These are phyloP conservation scores for Orchesella flavescens DNA, from an alignment of 2,888 invertebrate genomes.

Conservation along the genomic window DNA sequence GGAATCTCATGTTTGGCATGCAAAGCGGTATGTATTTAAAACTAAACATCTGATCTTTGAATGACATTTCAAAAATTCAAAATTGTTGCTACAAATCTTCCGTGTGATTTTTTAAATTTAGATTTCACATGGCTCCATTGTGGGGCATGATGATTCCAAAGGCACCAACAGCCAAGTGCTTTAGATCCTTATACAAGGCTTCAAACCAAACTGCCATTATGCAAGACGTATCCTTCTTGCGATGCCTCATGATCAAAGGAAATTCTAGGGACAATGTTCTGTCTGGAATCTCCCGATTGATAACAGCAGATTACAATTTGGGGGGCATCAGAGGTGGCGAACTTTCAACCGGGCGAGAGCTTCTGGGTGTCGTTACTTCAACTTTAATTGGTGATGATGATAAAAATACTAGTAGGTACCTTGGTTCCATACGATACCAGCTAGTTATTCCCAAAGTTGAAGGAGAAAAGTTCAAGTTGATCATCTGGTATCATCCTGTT, in stretches of 20 bases:
- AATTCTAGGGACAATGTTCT: conserved; percentile 76
- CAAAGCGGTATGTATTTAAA: too few relatives aligned
- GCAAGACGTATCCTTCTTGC: conserved; percentile 88
- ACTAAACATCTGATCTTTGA: too few relatives aligned
- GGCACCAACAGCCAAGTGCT: conserved; percentile 89
- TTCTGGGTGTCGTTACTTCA: background rate
- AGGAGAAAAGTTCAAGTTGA: too few relatives aligned
- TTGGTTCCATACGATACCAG: conserved; percentile 83
- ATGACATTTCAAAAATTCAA: too few relatives aligned
- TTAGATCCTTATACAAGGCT: conserved; percentile 90
- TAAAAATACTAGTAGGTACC: too few relatives aligned
- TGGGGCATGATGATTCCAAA: conserved; percentile 90
- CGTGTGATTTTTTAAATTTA: conserved; percentile 58
- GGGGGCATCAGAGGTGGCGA: too few relatives aligned
- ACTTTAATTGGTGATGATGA: conserved; percentile 69
- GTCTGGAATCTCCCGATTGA: conserved; percentile 78
- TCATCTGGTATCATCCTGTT: conserved; percentile 86
- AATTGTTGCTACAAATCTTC: too few relatives aligned
- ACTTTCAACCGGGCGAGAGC: conserved; percentile 76
- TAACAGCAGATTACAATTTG: conserved; percentile 78
- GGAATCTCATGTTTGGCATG: conserved; percentile 99
- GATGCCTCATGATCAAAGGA: conserved; percentile 84
- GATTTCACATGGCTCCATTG: conserved; percentile 88
- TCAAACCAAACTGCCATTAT: conserved; percentile 85
- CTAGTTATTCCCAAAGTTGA: too few relatives aligned